A percentile compares a stretch with the other conserved stretches of the same genome.
These are phyloP conservation scores for Saguinus imperator DNA, from an alignment of 2,113 vertebrate genomes.

Conservation along the genomic window DNA sequence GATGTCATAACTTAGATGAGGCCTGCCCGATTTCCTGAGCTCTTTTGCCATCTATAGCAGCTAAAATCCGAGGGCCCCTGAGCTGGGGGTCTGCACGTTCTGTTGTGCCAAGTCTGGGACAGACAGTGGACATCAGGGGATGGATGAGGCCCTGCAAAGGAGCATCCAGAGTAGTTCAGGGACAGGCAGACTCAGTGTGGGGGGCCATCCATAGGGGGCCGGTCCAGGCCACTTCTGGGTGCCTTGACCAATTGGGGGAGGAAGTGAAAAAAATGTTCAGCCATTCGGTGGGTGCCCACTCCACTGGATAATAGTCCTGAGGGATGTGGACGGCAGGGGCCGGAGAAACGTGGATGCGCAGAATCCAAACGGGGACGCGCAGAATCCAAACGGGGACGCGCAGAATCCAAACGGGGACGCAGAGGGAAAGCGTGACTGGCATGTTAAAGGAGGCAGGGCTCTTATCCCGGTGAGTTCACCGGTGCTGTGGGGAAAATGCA, in stretches of 20 bases:
- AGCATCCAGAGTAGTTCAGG: neutral
- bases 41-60: neutral
- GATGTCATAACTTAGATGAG: neutral
- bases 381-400: accelerated
- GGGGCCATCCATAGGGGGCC: accelerated
- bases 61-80: neutral
- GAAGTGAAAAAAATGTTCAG: too few relatives aligned
- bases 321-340: accelerated
- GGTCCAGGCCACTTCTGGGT: accelerated
- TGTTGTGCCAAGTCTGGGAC: neutral
- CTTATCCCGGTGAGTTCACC: neutral
- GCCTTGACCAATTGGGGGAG: accelerated
- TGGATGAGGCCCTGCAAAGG: neutral
- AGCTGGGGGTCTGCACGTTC: neutral
- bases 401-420: neutral
- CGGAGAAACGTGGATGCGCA: accelerated
- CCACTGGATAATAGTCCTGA: accelerated
- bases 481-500: accelerated
- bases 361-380: neutral
- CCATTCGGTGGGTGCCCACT: neutral
- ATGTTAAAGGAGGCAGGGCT: accelerated
- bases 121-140: neutral
- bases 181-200: neutral
- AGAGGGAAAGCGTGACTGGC: neutral
- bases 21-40: neutral